A percentile compares a stretch with the other conserved stretches of the same genome.
Conservation (phyloP, 2,113 vertebrate genomes). For the Austrofundulus limnaeus region DNA sequence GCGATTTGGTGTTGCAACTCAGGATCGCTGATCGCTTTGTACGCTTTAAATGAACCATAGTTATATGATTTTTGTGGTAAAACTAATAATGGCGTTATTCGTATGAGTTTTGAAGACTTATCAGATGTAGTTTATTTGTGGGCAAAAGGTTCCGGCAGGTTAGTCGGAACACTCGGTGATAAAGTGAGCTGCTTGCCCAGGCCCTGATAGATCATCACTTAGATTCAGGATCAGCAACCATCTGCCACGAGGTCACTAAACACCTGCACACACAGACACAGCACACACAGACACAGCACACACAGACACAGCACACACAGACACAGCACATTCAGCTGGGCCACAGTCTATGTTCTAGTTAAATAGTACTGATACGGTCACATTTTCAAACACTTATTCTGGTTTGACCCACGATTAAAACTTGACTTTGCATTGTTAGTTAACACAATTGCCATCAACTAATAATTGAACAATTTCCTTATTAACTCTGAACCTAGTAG, state of each 20-base stretch:
- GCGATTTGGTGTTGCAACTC: conserved; percentile 15
- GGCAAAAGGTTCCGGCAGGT: conserved; percentile 14
- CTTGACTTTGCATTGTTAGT: not conserved
- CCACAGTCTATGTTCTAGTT: conserved; percentile 8
- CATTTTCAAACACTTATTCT: not conserved
- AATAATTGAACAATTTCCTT: not conserved
- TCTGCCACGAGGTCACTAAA: conserved; percentile 36
- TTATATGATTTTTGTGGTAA: no score
- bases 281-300: no score
- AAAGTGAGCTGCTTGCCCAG: not conserved
- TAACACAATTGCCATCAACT: not conserved
- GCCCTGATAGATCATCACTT: conserved; percentile 26
- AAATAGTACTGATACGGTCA: not conserved
- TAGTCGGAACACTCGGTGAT: conserved; percentile 1
- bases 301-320: no score
- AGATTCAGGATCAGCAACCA: conserved; percentile 50
- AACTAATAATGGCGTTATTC: not conserved
- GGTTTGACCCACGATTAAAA: not conserved
- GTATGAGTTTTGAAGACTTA: not conserved
- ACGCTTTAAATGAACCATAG: not conserved
- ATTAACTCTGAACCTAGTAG: not conserved
- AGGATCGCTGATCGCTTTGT: not conserved
- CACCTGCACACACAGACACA: not conserved
- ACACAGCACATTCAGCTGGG: not conserved
- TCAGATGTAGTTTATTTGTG: not conserved